Conservation (phyloP, 2,797 vertebrate species). For the Enteromius treurensis region DNA sequence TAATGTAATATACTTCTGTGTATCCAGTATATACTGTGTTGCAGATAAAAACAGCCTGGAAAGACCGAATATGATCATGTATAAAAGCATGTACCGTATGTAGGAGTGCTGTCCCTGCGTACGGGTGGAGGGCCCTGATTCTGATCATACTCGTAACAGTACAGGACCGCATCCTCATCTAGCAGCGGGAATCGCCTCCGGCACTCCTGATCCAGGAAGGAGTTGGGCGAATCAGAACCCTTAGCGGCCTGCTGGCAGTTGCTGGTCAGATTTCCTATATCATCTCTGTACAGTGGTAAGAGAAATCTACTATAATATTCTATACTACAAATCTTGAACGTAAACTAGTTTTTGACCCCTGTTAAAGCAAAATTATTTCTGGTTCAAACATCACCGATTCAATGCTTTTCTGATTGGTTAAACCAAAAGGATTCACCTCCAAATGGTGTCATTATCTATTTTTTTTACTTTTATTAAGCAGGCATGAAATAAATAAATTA, state of each 20-base stretch:
- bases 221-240: conserved; percentile 97
- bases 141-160: conserved; percentile 98
- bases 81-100: conserved; percentile 84
- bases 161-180: conserved; percentile 94
- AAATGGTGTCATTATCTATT: neutral
- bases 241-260: conserved; percentile 85
- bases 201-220: conserved; percentile 97
- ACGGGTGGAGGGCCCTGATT: conserved; percentile 88
- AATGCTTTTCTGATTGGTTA: neutral
- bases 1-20: neutral
- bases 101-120: conserved; percentile 92
- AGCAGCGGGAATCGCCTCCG: conserved; percentile 89
- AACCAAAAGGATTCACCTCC: neutral
- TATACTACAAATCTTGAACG: neutral
- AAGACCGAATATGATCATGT: conserved; percentile 18
- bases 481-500: too few relatives aligned
- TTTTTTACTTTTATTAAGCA: too few relatives aligned
- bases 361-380: neutral
- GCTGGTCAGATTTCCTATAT: conserved; percentile 87
- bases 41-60: neutral
- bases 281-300: conserved; percentile 79
- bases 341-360: neutral
- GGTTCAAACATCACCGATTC: neutral
- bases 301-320: neutral
- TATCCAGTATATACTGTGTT: neutral